These are phyloP conservation scores for Cephus cinctus DNA, from an alignment of 1,140 invertebrate genomes.

Conservation along the genomic window DNA sequence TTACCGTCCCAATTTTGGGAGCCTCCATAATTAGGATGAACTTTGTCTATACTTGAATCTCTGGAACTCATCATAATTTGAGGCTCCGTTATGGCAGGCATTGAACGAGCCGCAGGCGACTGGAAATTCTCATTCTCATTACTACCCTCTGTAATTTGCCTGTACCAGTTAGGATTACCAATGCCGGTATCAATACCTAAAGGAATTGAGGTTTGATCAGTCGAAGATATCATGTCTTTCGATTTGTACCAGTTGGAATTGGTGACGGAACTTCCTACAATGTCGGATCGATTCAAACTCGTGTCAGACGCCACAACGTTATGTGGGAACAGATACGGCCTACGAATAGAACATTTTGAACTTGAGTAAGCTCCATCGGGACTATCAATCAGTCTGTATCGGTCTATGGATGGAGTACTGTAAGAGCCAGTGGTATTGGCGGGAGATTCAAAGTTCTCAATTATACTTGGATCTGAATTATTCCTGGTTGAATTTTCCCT, in stretches of 20 bases:
- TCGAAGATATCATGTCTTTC: not conserved
- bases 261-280: conserved; percentile 26
- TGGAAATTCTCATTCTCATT: conserved; percentile 5
- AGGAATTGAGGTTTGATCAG: conserved; percentile 5
- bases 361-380: conserved; percentile 20
- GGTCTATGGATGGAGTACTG: too few relatives aligned
- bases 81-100: conserved; percentile 15
- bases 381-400: too few relatives aligned
- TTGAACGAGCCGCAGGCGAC: conserved; percentile 14
- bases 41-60: not conserved
- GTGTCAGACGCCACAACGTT: not conserved
- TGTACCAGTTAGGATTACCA: conserved; percentile 42
- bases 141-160: conserved; percentile 12
- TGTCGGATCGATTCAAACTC: conserved; percentile 6
- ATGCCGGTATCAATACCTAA: conserved; percentile 20
- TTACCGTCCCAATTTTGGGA: conserved; percentile 17
- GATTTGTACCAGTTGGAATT: conserved; percentile 18
- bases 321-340: not conserved
- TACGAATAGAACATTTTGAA: conserved; percentile 34
- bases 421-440: too few relatives aligned
- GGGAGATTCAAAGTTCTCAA: conserved; percentile 23
- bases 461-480: conserved; percentile 35
- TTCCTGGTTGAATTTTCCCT: conserved; percentile 31
- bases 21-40: not conserved
- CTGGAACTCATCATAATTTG: conserved; percentile 15